Evolutionary conservation across 2,797 vertebrate species (phyloP).

Genomic region (Hemibagrus guttatus): DNA sequence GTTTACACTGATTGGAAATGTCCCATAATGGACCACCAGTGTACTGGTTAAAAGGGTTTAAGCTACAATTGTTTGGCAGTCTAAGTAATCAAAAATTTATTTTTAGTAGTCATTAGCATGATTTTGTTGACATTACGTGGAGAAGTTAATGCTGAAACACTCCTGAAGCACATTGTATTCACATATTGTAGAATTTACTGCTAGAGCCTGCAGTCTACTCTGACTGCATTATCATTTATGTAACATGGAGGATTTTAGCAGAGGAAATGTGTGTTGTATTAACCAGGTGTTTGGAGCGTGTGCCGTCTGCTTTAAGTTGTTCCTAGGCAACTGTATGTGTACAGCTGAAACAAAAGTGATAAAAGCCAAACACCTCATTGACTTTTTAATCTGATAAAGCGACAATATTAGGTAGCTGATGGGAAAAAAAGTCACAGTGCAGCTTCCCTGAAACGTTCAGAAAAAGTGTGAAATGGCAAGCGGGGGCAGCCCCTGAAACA

Average conservation of each 20-base stretch:
- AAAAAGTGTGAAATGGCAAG: slow-evolving; percentile 23
- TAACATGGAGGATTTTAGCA: slow-evolving; percentile 5
- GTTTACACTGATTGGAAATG: no score
- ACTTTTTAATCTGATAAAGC: slow-evolving; percentile 7
- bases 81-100: not conserved
- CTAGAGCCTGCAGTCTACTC: not conserved
- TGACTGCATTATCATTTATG: not conserved
- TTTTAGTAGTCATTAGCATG: not conserved
- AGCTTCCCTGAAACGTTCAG: not conserved
- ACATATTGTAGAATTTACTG: not conserved
- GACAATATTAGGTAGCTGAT: slow-evolving; percentile 5
- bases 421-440: slow-evolving; percentile 8
- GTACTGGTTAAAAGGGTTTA: no score
- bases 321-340: slow-evolving; percentile 46
- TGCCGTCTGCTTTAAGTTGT: slow-evolving; percentile 32
- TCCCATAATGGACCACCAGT: no score
- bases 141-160: not conserved
- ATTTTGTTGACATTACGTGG: not conserved
- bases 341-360: not conserved
- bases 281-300: slow-evolving; percentile 22
- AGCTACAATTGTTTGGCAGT: no score
- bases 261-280: not conserved
- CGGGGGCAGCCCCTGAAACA: slow-evolving; percentile 12
- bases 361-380: slow-evolving; percentile 6
- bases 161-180: not conserved